Base-by-base conservation (phyloP, 1,140 invertebrate species). In the Zaprionus nigranus region DNA sequence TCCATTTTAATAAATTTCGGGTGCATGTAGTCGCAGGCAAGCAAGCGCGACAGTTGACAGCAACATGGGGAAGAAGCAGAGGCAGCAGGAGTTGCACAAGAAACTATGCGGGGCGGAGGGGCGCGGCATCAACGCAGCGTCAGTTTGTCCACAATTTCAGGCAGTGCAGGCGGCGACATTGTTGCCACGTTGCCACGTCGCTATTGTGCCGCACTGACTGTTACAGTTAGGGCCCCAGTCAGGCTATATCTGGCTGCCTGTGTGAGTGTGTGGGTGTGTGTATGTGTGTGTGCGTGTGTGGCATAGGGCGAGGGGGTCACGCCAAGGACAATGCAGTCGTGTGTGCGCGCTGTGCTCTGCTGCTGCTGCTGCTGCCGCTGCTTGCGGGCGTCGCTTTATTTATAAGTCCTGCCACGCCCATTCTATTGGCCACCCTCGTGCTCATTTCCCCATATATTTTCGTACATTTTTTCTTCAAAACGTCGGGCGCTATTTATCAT, bases 1-100 rank as follows among this genome's bases (percentile, higher is more conserved):
- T 87, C 84, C 73, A 75, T 83, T 88, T 88, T 84, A 87, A 87
- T 87, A 88, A 88, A 84, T 87, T 83, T 83, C 57, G 78, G 81
- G 11, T 72, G 61, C 81, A 88, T 87, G 81, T 77, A 79, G 60
- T 73, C 56, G 57, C 26, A 68, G 67, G 46, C 71, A 68, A 80
- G 83, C 81, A 75, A 80, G 84, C 69, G 84, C 84, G 81, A 88
- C 84, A 87, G 80, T 83, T 87, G 83, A 84, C 83, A 88, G 82
- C 64, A 66, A 51, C 26, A 59, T 17, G 57, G 66, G 28, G n/a
- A 28, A 58, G 13, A 36, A 17, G 15, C n/a, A 20, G 62, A 15
- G 9, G 5, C 5, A n/a, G 5, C 5, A n/a, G 24, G 20, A 4
- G 57, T 2, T 3, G 13, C 20, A 24, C 13, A 15, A 60, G 13